A percentile compares a stretch with the other conserved stretches of the same genome.
Conservation (phyloP, 2,113 vertebrate genomes). For the Onychostruthus taczanowskii region DNA sequence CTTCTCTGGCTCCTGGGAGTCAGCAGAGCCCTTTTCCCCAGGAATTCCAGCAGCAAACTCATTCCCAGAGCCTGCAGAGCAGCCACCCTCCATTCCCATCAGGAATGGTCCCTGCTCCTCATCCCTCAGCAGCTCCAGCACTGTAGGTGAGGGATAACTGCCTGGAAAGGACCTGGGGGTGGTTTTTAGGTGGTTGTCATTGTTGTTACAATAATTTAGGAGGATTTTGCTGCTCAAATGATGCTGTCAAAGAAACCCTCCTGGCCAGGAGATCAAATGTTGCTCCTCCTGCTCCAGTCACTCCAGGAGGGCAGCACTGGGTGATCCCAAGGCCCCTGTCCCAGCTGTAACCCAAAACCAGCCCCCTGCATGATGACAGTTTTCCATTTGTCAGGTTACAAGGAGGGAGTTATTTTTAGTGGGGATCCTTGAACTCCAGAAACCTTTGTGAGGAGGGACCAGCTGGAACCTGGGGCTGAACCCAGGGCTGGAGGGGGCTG, state of each 20-base stretch:
- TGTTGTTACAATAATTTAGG: background rate
- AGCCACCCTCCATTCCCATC: background rate
- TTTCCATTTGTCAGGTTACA: background rate
- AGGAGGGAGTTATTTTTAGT: conserved; percentile 45
- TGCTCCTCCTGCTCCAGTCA: background rate
- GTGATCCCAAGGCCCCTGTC: background rate
- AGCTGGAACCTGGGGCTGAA: background rate
- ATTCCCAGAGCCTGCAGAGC: background rate
- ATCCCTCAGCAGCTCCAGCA: background rate
- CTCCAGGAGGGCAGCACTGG: background rate
- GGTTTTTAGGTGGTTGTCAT: background rate
- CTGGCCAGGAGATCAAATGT: background rate
- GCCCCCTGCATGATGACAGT: background rate
- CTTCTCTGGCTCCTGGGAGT: background rate
- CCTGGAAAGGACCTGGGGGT: background rate
- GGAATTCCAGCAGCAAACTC: conserved; percentile 22
- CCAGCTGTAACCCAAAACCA: background rate
- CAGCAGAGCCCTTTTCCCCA: conserved; percentile 2
- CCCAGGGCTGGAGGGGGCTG: background rate
- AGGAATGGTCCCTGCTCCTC: background rate
- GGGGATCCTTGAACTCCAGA: conserved; percentile 22
- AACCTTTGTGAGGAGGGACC: background rate
- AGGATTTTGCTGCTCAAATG: background rate
- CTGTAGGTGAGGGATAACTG: fast-evolving
- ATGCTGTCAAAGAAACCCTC: background rate